Base-by-base conservation (phyloP, 2,797 vertebrate species). In the Synaphobranchus kaupii region DNA sequence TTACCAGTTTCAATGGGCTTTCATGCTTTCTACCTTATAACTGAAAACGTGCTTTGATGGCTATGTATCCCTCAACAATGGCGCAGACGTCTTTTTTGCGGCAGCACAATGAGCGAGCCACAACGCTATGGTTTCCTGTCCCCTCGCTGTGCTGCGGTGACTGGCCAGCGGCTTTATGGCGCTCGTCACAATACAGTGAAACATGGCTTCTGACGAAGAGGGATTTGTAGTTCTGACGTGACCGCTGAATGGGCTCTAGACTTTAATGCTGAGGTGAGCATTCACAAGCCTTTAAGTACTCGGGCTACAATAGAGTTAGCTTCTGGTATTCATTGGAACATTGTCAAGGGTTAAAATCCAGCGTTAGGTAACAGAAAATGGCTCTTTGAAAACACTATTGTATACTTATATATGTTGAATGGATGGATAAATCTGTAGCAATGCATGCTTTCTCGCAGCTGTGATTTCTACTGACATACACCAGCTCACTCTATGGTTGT, bases 91-190 rank as follows among this genome's bases (percentile, higher is more conserved):
- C 94, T 96, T 96, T 80, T 80, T 47, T 80, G 93, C 86, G 85
- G 60, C 9, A 5, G 85, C 90, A 96, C 95, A 96, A 96, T 95
- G 92, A 91, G 86, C 89, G 91, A 89, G 91, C 91, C 93, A 95
- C 94, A 95, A 96, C 95, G 95, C 94, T 92, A 92, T 93, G 93
- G 94, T 94, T 93, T 95, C 90, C 94, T 95, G 95, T 95, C 96
- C 94, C 47, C 8, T 10, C 25, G 2, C 78, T 50, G 47, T 12
- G 44, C 44, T 9, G 44, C 10, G 78, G 17, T 81, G 44, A 34
- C 47, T n/a, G 47, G 78, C 78, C 47, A 9, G 20, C 1, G 78
- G 44, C 78, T 81, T 81, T 95, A 94, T 66, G 86, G 91, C 90
- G 85, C 90, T 91, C 89, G 86, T 89, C 91, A 91, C 92, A 94